Evolutionary conservation across 2,797 vertebrate genomes (phyloP), one percentile per base, ranked within the genome.

Genomic region (Hoplostethus mediterraneus): DNA sequence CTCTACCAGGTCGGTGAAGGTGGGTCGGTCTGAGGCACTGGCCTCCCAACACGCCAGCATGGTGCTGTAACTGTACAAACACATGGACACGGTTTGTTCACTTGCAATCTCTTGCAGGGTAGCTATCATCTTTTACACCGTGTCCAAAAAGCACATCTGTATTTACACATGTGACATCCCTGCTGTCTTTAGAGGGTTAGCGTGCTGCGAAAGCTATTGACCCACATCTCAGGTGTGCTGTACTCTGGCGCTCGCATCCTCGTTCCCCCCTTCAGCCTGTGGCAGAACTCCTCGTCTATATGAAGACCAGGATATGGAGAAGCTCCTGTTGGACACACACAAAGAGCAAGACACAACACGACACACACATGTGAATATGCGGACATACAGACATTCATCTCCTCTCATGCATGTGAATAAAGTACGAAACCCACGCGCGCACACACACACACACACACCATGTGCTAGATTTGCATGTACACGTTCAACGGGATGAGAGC

Each of bases 241-340:
- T 96, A 97, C 40, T 97, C 96, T 21, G 97, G 97, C 0, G 95
- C 93, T 87, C 95, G 93, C 97, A 98, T 98, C 64, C 97, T 93
- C 0, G 96, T 97, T n/a, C 97, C 97, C 3, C 88, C 95, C 77
- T 97, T 98, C 75, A 98, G 95, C n/a, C 95, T 90, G 64, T 95
- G 95, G 87, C 97, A 98, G 81, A 98, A 98, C 81, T 97, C 96
- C 87, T 98, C 97, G 55, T 98, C 96, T 10, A 98, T 97, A 77
- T 98, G 96, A 69, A 98, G 92, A 16, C 97, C 97, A 0, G 97
- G 97, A 84, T 98, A 98, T 0, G 97, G 97, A 13, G 97, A 97
- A 1, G 96, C 97, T 77, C 97, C 97, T 98, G 83, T 58, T 21
- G 40, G 54, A 56, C 53, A 40, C 14, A 48, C 60, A 48, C 60